Evolutionary conservation across 2,888 invertebrate genomes (phyloP), one percentile per base, ranked within the genome.

Genomic region (Perizoma affinitatum): DNA sequence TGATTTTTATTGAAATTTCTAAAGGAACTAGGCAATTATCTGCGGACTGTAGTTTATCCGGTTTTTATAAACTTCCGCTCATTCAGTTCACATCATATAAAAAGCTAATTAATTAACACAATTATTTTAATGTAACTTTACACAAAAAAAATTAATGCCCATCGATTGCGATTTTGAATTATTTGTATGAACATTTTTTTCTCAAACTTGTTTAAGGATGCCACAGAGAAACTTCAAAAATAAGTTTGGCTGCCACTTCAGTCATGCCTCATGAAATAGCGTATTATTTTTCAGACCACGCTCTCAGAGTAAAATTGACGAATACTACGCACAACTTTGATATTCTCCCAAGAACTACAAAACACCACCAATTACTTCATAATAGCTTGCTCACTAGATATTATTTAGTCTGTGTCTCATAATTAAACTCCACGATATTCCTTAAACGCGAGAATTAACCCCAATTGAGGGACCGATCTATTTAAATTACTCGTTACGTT

Each of bases 371-470:
- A 78, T 76, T 76, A 73, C 73, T 69, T 63, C 69, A 74, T 71
- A 73, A 72, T 71, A 71, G 76, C 77, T 78, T 76, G 76, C 71
- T 70, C 72, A 73, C 72, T 34, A 35, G 9, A 51, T 57, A 36
- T 9, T 22, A 33, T 36, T 48, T 22, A 58, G 49, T 59, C 58
- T 48, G 34, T 44, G 77, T 75, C 73, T 81, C 80, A 82, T 90
- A 90, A 90, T 92, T 92, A 91, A 86, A 84, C 82, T 83, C 82
- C 78, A 81, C 80, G 58, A 86, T 91, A 91, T 92, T 92, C 88
- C 92, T 91, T 90, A 92, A 91, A 92, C 86, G 86, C 82, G 84
- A 75, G 91, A 92, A 91, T 92, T 92, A 91, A 92, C 92, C 92
- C 86, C 90, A 92, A 92, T 92, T 92, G 92, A 90, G 85, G 85